Evolutionary conservation across 2,888 invertebrate genomes (phyloP), one percentile per base, ranked within the genome.

Genomic region (Lepetodrilus schrolli): DNA sequence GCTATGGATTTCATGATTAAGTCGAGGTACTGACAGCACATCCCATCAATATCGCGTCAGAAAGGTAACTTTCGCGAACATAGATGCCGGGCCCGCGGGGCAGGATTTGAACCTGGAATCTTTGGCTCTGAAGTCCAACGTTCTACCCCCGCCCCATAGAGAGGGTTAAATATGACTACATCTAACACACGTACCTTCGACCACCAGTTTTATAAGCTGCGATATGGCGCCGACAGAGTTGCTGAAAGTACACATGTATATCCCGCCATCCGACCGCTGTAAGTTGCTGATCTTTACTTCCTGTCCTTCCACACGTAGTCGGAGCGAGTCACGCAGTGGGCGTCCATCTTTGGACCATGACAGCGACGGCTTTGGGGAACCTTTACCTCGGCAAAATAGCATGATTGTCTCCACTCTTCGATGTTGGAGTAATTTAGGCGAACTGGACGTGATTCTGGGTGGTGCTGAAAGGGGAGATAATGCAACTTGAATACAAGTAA

Each of bases 141-240:
- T n/a, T n/a, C n/a, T n/a, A n/a, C n/a, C n/a, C n/a, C n/a, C n/a
- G n/a, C n/a, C n/a, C n/a, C n/a, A n/a, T n/a, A n/a, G n/a, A n/a
- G n/a, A n/a, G n/a, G n/a, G n/a, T n/a, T n/a, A n/a, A n/a, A n/a
- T n/a, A n/a, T n/a, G n/a, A n/a, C n/a, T n/a, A n/a, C n/a, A n/a
- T n/a, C n/a, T n/a, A n/a, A n/a, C n/a, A 17, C 2, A 37, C 75
- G 71, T 80, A 86, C 87, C 87, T 88, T 98, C 98, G 90, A 98
- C 96, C 91, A 98, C 96, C 91, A 98, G 96, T 90, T 97, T 94
- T 84, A 97, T 96, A 79, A 96, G 96, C 91, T 98, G 97, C 88
- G 96, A 96, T 87, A 97, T 96, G 92, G 96, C 96, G 17, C 98
- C 98, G 92, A 98, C 97, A 87, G 96, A 95, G 92, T 98, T 97